These are phyloP conservation scores for Phalangium opilio DNA, from an alignment of 2,888 invertebrate species.

Conservation along the genomic window DNA sequence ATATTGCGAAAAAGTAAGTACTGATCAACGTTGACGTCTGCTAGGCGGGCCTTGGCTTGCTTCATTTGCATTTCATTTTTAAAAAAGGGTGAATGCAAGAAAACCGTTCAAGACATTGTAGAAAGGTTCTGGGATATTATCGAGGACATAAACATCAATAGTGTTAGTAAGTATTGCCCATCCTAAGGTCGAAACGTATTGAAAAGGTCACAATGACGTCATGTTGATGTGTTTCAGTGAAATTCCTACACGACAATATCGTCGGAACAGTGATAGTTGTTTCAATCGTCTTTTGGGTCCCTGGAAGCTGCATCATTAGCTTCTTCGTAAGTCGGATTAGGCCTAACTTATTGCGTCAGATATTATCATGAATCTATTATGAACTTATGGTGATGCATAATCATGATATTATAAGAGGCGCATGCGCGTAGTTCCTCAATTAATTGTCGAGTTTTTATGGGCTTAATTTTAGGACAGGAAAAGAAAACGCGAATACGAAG, in stretches of 20 bases:
- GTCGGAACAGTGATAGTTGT: constrained; percentile 81
- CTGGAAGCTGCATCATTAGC: constrained; percentile 61
- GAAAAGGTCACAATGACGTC: background rate
- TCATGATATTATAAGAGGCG: too few relatives aligned
- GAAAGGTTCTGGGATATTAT: constrained; percentile 95
- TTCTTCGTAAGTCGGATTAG: constrained; percentile 34
- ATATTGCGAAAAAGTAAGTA: constrained; percentile 81
- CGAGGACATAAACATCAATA: constrained; percentile 87
- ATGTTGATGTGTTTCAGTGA: constrained; percentile 36
- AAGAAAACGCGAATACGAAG: constrained; percentile 14
- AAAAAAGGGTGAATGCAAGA: constrained; percentile 71
- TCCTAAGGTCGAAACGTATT: background rate
- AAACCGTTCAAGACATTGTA: constrained; percentile 85
- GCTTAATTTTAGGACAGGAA: constrained; percentile 12
- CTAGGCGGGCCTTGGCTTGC: too few relatives aligned
- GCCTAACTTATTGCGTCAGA: background rate
- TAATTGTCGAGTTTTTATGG: background rate
- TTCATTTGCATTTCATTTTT: too few relatives aligned
- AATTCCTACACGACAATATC: constrained; percentile 79
- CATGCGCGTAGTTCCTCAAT: background rate
- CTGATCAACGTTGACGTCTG: constrained; percentile 7
- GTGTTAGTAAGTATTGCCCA: constrained; percentile 42
- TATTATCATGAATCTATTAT: too few relatives aligned
- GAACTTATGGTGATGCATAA: too few relatives aligned
- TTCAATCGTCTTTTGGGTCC: constrained; percentile 87